Evolutionary conservation across 2,888 invertebrate species (phyloP), one percentile per base, ranked within the genome.

Genomic region (Ommatoiulus sabulosus): DNA sequence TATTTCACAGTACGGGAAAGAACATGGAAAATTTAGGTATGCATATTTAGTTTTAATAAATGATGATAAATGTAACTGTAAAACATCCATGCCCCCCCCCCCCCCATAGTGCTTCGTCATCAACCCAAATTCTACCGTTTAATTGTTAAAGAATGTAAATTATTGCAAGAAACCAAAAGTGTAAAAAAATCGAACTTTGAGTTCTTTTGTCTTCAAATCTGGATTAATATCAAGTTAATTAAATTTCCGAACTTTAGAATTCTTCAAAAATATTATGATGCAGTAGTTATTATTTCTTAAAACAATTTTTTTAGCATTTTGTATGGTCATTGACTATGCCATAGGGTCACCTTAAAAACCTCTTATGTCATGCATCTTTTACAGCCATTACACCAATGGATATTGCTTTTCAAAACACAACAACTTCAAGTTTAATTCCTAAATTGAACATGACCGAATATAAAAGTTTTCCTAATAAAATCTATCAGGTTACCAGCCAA

Each of bases 1-100:
- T 85, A 85, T 15, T 85, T 85, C 46, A 85, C 44, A 15, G 44
- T 3, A 20, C 85, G n/a, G 46, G 85, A 46, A 85, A 44, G n/a
- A 85, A 44, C 7, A 44, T 85, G 46, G 46, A 44, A 44, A 15
- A 44, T 44, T 85, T 85, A 85, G 85, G 85, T 85, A 7, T 44
- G 44, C 20, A 20, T 43, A 35, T 48, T n/a, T 44, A 35, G 44
- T n/a, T 24, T 72, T 6, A 8, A 72, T n/a, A 72, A 48, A 48
- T 48, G 48, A 35, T 35, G 2, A 35, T 35, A 35, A 1, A 0
- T 35, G 35, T 35, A 35, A 1, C 35, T 35, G 35, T 35, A 35
- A 35, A 35, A 35, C 35, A 35, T 35, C 35, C 35, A 35, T 35
- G 35, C 35, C 35, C 35, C 35, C 35, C 35, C 35, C 35, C 35